Evolutionary conservation across 2,888 invertebrate species (phyloP), one percentile per base, ranked within the genome.

Genomic region (Agrochola litura): DNA sequence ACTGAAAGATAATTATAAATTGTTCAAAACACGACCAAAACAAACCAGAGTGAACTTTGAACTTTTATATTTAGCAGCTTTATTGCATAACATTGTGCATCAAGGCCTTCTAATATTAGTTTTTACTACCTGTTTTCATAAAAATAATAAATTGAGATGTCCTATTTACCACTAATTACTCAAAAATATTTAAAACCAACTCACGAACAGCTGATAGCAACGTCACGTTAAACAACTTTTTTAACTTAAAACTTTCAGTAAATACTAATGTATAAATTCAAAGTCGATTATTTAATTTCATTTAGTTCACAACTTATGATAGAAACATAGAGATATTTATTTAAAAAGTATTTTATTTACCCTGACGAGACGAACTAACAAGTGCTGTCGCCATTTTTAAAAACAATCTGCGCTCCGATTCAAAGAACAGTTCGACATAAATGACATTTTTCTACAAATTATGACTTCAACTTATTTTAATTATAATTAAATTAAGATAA

Each of bases 301-400:
- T 73, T 86, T 77, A 30, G 54, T 65, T 37, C 16, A 81, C 56
- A 77, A 73, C 73, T 78, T 73, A 41, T n/a, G 0, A 6, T 30
- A 64, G 70, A 82, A 73, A 78, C 71, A 52, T 76, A 37, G 76
- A 5, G 14, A 66, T 82, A 85, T 86, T 71, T 43, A 84, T 81
- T 84, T 84, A 89, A 92, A 94, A 91, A 92, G 84, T 89, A 88
- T 91, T 91, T 93, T 94, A 94, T 93, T 96, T 96, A 96, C 96
- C 96, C 95, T 96, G 94, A 94, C 96, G 96, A 96, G 96, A 93
- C 96, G 96, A 96, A 96, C 96, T 96, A 96, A 96, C 96, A 95
- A 96, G 92, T 89, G 94, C 95, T 92, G 90, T 94, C 93, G 96
- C 96, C 96, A 96, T 96, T 89, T 94, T 93, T 94, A 89, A 90